phyloP scores from a whole-genome alignment of 2,797 vertebrate species.

The Syndactyla subalaris region DNA sequence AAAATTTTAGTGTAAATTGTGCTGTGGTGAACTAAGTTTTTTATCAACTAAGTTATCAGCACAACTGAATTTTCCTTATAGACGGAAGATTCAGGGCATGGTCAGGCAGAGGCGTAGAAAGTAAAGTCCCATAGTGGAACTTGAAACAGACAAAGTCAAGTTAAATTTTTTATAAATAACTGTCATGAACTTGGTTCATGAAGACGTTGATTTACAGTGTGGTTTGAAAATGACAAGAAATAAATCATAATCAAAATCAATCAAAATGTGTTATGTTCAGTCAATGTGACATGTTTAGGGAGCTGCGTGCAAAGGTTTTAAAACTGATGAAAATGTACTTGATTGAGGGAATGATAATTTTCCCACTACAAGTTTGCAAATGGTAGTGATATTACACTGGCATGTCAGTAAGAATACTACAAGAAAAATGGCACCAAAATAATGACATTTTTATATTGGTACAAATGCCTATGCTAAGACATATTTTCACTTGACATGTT shows the following conservation, averaged over 20 bases:
- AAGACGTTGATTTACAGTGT: neutral
- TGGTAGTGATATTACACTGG: neutral
- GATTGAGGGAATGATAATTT: neutral
- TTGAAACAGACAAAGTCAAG: neutral
- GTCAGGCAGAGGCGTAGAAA: neutral
- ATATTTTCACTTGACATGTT: neutral
- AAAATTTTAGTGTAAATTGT: neutral
- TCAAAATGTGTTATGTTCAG: neutral
- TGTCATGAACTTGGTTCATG: neutral
- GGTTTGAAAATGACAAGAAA: neutral
- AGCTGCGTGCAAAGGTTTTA: neutral
- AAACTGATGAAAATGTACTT: neutral
- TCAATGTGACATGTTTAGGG: neutral
- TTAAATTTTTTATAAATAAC: neutral
- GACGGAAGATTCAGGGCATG: neutral
- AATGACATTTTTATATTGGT: neutral
- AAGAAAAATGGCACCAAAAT: neutral
- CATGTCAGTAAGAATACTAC: neutral
- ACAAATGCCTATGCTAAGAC: neutral
- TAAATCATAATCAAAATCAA: neutral
- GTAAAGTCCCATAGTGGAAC: neutral
- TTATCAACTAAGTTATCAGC: neutral
- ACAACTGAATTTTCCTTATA: neutral
- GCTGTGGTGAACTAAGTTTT: neutral
- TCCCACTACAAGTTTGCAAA: neutral